Evolutionary conservation across 2,888 invertebrate genomes (phyloP).

Genomic region (Cerastis rubricosa): DNA sequence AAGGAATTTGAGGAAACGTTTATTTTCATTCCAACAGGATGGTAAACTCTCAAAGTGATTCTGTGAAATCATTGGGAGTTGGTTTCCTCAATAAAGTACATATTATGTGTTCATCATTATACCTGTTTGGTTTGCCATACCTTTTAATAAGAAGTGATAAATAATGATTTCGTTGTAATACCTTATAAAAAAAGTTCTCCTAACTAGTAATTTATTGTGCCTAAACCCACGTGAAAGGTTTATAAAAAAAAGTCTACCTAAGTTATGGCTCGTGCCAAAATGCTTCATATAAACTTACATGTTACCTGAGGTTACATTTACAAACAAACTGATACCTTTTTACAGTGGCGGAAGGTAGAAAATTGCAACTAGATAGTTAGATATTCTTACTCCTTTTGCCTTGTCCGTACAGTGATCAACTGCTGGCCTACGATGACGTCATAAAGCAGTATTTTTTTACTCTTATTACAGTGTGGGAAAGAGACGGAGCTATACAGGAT

Average conservation of each 20-base stretch:
- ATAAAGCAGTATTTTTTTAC: too few relatives aligned
- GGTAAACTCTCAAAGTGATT: slow-evolving; percentile 19
- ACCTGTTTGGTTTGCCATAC: slow-evolving; percentile 10
- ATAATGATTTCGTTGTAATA: slow-evolving; percentile 12
- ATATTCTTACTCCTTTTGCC: background rate
- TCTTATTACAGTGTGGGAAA: too few relatives aligned
- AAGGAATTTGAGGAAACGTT: slow-evolving; percentile 6
- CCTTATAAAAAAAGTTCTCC: background rate
- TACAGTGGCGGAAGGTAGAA: background rate
- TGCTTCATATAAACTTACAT: background rate
- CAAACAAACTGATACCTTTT: background rate
- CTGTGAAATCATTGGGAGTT: slow-evolving; percentile 24
- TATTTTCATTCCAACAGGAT: slow-evolving; percentile 33
- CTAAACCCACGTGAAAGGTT: background rate
- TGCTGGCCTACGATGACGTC: too few relatives aligned
- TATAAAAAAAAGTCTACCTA: background rate
- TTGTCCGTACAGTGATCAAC: background rate
- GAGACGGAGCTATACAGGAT: too few relatives aligned
- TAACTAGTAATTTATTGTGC: background rate
- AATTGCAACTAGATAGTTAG: background rate
- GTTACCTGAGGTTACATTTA: background rate
- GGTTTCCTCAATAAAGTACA: slow-evolving; percentile 9
- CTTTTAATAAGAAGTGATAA: slow-evolving; percentile 31
- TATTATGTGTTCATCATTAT: background rate
- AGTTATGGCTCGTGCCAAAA: background rate